phyloP scores from a whole-genome alignment of 2,113 vertebrate genomes.

The Pyrgilauda ruficollis region DNA sequence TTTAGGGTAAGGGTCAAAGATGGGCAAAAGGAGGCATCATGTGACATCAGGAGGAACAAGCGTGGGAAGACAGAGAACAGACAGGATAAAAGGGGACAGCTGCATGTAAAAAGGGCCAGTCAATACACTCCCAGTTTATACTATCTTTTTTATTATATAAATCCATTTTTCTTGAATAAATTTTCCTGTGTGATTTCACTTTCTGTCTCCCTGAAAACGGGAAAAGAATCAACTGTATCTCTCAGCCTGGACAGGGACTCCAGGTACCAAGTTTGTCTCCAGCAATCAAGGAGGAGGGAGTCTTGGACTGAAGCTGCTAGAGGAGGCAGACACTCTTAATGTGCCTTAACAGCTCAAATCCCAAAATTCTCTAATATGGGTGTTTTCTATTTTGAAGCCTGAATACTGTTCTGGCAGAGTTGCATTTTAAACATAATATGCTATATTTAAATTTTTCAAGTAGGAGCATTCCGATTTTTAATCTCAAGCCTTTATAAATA shows the following conservation, averaged over 20 bases:
- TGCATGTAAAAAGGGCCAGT: not conserved
- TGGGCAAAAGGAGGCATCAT: accelerated
- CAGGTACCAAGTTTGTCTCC: not conserved
- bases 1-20: not conserved
- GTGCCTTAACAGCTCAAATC: not conserved
- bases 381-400: not conserved
- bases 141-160: not conserved
- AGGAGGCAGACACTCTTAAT: not conserved
- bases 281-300: not conserved
- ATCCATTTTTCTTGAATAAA: not conserved
- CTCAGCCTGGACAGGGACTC: not conserved
- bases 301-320: not conserved
- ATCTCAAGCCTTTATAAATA: not conserved
- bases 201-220: not conserved
- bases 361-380: not conserved
- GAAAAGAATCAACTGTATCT: not conserved
- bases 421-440: not conserved
- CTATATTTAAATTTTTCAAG: not conserved
- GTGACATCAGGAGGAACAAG: not conserved
- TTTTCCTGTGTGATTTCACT: not conserved
- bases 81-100: accelerated
- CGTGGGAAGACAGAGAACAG: not conserved
- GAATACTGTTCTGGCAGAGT: not conserved
- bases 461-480: not conserved
- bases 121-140: not conserved